Evolutionary conservation across 2,888 invertebrate genomes (phyloP).

Genomic region (Idaea aversata): DNA sequence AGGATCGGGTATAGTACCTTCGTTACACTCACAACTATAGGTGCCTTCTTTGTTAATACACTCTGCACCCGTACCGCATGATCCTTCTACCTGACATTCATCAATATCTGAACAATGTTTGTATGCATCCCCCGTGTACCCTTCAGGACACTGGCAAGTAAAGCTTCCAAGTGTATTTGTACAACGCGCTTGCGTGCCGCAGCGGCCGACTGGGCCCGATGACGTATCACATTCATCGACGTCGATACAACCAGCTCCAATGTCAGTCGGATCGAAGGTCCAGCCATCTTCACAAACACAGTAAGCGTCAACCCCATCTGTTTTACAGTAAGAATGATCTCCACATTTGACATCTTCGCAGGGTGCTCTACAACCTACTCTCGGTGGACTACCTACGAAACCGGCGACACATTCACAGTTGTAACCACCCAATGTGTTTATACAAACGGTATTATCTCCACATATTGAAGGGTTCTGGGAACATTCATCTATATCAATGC

Average conservation of each 20-base stretch:
- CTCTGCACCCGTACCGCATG: slow-evolving; percentile 90
- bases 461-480: slow-evolving; percentile 75
- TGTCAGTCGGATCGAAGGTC: slow-evolving; percentile 94
- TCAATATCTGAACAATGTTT: slow-evolving; percentile 91
- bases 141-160: slow-evolving; percentile 89
- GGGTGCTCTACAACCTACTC: slow-evolving; percentile 90
- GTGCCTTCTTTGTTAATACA: slow-evolving; percentile 90
- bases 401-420: slow-evolving; percentile 91
- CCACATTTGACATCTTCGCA: slow-evolving; percentile 96
- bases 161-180: slow-evolving; percentile 90
- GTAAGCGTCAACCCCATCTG: slow-evolving; percentile 92
- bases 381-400: slow-evolving; percentile 90
- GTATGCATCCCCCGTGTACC: slow-evolving; percentile 91
- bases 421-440: slow-evolving; percentile 89
- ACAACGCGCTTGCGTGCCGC: slow-evolving; percentile 91
- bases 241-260: slow-evolving; percentile 94
- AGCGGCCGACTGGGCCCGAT: slow-evolving; percentile 89
- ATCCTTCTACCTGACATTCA: slow-evolving; percentile 86
- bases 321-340: slow-evolving; percentile 92
- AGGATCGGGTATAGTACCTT: slow-evolving; percentile 90
- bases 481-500: slow-evolving; percentile 92
- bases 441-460: slow-evolving; percentile 88
- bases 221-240: slow-evolving; percentile 93
- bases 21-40: slow-evolving; percentile 89
- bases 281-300: slow-evolving; percentile 96